A percentile compares a stretch with the other conserved stretches of the same genome.
Conservation (phyloP, 2,797 vertebrate species). For the Alcedo atthis region DNA sequence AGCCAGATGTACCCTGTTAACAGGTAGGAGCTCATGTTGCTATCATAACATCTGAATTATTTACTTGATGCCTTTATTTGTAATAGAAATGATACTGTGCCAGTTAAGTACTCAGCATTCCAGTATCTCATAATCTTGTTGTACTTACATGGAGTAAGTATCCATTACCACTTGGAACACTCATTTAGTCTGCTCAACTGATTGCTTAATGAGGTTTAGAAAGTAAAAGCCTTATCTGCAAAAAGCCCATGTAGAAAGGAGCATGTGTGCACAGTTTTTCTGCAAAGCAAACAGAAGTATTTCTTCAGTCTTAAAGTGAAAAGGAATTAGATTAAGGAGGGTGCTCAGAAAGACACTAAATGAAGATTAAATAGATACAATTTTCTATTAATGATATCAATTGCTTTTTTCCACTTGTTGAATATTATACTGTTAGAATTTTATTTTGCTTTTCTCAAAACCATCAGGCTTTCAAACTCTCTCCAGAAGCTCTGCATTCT, state of each 20-base stretch:
- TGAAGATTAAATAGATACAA: neutral
- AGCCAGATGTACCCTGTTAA: neutral
- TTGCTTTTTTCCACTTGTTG: neutral
- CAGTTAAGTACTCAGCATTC: neutral
- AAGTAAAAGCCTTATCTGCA: conserved; percentile 13
- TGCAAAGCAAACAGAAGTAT: neutral
- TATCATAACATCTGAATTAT: neutral
- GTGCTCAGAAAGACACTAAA: neutral
- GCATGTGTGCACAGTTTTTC: neutral
- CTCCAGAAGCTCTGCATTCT: neutral
- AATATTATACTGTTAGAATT: neutral
- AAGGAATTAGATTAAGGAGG: neutral
- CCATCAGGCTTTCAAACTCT: neutral
- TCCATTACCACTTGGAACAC: conserved; percentile 51
- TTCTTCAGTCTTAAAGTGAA: neutral
- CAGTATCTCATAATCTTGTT: conserved; percentile 50
- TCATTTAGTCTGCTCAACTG: conserved; percentile 62
- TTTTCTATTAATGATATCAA: neutral
- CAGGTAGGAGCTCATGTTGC: neutral
- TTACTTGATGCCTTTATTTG: neutral
- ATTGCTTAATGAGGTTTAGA: conserved; percentile 54
- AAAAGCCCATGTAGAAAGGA: neutral
- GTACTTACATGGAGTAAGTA: conserved; percentile 49
- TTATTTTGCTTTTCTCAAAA: neutral
- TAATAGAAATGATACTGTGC: neutral